These are phyloP conservation scores for Rhea americana DNA, from an alignment of 2,113 vertebrate species.

Conservation along the genomic window DNA sequence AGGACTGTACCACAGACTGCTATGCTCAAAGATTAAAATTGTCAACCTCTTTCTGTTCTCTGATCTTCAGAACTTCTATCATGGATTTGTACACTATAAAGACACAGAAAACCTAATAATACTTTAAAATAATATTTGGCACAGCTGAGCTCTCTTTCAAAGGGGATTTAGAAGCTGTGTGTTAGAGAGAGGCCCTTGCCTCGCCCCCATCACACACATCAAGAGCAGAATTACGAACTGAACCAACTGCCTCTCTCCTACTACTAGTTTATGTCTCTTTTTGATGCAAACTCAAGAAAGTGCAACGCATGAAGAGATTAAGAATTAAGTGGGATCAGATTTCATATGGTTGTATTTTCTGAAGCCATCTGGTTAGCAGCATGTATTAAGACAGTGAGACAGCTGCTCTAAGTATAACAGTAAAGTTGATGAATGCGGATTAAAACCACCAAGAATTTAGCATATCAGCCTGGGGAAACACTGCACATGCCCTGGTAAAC, in stretches of 20 bases:
- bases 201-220: background rate
- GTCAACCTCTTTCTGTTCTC: background rate
- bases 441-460: slow-evolving; percentile 24
- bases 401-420: background rate
- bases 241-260: background rate
- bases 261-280: background rate
- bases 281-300: background rate
- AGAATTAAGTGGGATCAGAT: slow-evolving; percentile 29
- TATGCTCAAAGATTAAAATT: background rate
- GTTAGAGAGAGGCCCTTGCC: background rate
- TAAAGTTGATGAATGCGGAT: background rate
- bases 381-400: background rate
- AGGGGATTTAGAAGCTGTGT: background rate
- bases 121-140: background rate
- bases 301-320: background rate
- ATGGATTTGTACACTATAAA: background rate
- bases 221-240: background rate
- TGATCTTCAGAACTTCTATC: background rate
- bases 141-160: background rate
- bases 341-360: slow-evolving; percentile 39
- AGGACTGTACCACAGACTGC: background rate
- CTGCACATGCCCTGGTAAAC: slow-evolving; percentile 20
- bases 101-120: background rate
- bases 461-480: slow-evolving; percentile 4
- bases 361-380: slow-evolving; percentile 52